phyloP scores from a whole-genome alignment of 2,888 invertebrate genomes.

The Troglohyphantes excavatus region DNA sequence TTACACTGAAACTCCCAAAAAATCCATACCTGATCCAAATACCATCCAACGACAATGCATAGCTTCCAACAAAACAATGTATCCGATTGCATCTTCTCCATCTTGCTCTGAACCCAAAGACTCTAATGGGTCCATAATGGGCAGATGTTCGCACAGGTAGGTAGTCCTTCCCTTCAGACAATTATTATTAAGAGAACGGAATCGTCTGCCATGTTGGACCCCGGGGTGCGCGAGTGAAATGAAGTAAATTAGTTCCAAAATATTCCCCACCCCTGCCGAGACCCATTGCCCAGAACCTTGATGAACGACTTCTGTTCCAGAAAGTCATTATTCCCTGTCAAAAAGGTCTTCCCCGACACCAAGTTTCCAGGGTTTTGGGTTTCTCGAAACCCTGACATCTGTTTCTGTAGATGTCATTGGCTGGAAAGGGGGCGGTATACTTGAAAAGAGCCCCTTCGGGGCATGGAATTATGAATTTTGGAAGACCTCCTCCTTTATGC shows the following conservation, averaged over 20 bases:
- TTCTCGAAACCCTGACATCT: slow-evolving; percentile 67
- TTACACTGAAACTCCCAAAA: neutral
- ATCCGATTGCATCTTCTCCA: neutral
- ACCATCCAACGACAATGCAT: neutral
- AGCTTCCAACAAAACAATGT: neutral
- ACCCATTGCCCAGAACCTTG: slow-evolving; percentile 50
- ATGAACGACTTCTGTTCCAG: slow-evolving; percentile 60
- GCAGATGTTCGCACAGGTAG: slow-evolving; percentile 57
- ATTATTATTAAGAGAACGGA: slow-evolving; percentile 24
- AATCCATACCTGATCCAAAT: slow-evolving; percentile 11
- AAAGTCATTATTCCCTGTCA: slow-evolving; percentile 74
- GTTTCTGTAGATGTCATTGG: slow-evolving; percentile 50
- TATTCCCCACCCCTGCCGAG: slow-evolving; percentile 44
- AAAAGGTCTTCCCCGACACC: slow-evolving; percentile 3
- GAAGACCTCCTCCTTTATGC: neutral
- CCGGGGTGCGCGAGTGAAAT: slow-evolving; percentile 8
- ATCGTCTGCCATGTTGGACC: neutral
- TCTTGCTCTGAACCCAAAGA: neutral
- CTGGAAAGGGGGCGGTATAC: slow-evolving; percentile 49
- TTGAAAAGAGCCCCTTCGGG: neutral
- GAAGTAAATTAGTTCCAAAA: slow-evolving; percentile 71
- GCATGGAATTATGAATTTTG: neutral
- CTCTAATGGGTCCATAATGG: slow-evolving; percentile 68
- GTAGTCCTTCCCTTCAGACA: slow-evolving; percentile 34
- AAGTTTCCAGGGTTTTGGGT: slow-evolving; percentile 47